Conservation (phyloP, 2,797 vertebrate species). For the Uromys caudimaculatus region DNA sequence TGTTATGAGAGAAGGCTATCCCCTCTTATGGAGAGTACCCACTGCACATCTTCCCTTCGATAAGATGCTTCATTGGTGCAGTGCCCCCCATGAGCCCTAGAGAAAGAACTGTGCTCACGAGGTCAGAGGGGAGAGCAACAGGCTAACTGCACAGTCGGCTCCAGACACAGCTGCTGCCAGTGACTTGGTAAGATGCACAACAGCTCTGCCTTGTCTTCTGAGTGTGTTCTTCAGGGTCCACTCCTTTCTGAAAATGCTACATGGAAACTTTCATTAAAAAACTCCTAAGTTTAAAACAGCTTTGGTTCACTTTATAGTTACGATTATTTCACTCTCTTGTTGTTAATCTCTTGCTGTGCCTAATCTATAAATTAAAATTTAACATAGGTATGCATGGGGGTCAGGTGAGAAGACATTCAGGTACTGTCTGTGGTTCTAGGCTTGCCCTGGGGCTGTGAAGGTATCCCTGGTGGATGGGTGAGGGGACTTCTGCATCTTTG, state of each 20-base stretch:
- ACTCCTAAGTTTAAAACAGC: not conserved
- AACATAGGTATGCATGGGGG: not conserved
- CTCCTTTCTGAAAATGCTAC: not conserved
- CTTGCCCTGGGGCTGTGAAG: not conserved
- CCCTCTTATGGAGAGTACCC: not conserved
- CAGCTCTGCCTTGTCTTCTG: no score
- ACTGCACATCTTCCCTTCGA: not conserved
- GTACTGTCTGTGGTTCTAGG: not conserved
- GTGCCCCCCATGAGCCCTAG: not conserved
- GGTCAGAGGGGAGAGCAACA: not conserved
- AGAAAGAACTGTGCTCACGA: not conserved
- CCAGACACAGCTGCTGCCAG: not conserved
- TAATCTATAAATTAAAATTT: not conserved
- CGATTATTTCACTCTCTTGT: not conserved
- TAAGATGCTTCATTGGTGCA: not conserved
- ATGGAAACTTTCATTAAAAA: not conserved
- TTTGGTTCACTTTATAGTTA: not conserved
- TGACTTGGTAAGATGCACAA: not conserved
- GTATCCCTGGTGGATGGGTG: no score
- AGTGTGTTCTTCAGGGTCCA: not conserved
- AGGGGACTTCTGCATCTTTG: not conserved
- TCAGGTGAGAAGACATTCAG: accelerated
- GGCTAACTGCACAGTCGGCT: not conserved
- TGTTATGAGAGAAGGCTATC: no score
- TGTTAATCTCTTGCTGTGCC: not conserved